Base-by-base conservation (phyloP, 2,797 vertebrate genomes). In the Meda fulgida region DNA sequence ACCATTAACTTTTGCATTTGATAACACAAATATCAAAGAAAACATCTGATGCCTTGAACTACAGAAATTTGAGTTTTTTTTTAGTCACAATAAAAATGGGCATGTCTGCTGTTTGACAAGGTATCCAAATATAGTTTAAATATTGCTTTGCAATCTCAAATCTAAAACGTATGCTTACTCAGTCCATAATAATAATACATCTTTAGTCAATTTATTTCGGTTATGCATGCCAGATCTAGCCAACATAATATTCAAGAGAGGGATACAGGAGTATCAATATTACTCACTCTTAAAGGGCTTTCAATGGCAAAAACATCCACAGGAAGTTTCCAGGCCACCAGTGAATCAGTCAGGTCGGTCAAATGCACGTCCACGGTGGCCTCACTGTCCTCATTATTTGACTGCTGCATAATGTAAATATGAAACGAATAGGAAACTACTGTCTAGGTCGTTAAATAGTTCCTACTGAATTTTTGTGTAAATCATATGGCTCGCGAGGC, bases 301-400 rank as follows among this genome's bases (percentile, higher is more conserved):
- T 85, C 91, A 48, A 92, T 91, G 36, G 43, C 73, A 87, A 95
- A 94, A 51, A 96, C 72, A n/a, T 93, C 94, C 79, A 94, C 92
- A 5, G 93, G 89, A 0, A 94, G 93, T 90, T 92, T 95, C 81
- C 92, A 95, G 40, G 94, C 94, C 26, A 96, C 93, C 46, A 96
- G 89, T 26, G 94, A 93, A 85, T 95, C 92, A 0, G 93, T 91
- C 1, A 94, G 81, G 26, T 95, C 94, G 0, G 92, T 95, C 14
- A 96, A 94, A 80, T 93, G 90, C n/a, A 96, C 95, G 9, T 94
- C 93, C 0, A 95, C 91, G 5, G 92, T 92, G 19, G 92, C 91
- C 81, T 94, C 92, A 0, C 63, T 80, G 16, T 60, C 60, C 2
- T 86, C 89, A 2, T 89, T 90, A 83, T 88, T 90, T 1, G 88